A percentile compares a stretch with the other conserved stretches of the same genome.
phyloP scores from a whole-genome alignment of 2,797 vertebrate genomes.

The Enteromius treurensis region DNA sequence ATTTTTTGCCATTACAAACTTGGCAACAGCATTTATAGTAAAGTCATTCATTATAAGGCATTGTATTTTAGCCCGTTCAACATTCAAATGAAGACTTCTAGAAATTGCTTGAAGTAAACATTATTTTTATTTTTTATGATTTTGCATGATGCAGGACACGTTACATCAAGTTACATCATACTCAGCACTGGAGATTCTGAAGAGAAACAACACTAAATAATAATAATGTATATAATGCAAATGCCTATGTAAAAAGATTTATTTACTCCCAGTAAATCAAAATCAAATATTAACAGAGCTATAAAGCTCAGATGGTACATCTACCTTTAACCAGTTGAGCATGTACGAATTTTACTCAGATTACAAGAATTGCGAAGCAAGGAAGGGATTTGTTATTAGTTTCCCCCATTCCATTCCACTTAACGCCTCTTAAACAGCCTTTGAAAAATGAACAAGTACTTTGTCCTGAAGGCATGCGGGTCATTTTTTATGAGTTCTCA shows the following conservation, averaged over 20 bases:
- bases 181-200: neutral
- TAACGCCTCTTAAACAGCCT: conserved; percentile 74
- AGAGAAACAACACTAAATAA: neutral
- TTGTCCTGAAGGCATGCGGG: conserved; percentile 48
- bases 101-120: neutral
- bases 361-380: conserved; percentile 74
- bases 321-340: conserved; percentile 68
- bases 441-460: conserved; percentile 62
- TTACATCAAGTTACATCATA: neutral
- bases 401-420: conserved; percentile 74
- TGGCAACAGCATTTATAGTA: neutral
- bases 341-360: conserved; percentile 67
- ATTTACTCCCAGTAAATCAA: neutral
- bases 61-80: neutral
- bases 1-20: neutral
- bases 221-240: neutral
- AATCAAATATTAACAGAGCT: conserved; percentile 26
- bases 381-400: conserved; percentile 73
- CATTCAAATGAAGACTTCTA: neutral
- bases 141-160: neutral
- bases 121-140: neutral
- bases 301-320: conserved; percentile 15
- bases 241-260: conserved; percentile 10
- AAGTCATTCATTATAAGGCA: neutral
- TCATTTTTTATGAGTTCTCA: conserved; percentile 59